Evolutionary conservation across 2,888 invertebrate genomes (phyloP).

Genomic region (Panopea generosa): DNA sequence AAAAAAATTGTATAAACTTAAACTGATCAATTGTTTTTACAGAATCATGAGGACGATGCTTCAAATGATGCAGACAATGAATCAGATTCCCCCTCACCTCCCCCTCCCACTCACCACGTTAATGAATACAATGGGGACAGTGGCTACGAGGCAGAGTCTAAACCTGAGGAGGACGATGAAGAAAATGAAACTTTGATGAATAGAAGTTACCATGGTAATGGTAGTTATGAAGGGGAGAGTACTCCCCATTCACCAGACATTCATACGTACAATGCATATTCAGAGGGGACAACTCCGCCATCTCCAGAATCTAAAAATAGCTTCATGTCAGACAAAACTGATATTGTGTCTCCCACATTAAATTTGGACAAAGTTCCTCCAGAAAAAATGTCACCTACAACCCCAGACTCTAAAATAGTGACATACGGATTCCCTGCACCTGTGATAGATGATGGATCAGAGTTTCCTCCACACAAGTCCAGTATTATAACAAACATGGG

Average conservation of each 20-base stretch:
- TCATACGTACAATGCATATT: slow-evolving; percentile 35
- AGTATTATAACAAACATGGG: background rate
- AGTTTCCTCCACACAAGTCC: background rate
- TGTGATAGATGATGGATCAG: slow-evolving; percentile 6
- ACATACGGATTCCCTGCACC: slow-evolving; percentile 10
- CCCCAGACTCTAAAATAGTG: slow-evolving; percentile 10
- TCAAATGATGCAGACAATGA: slow-evolving; percentile 65
- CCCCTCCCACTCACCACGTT: slow-evolving; percentile 26
- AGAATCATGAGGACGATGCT: slow-evolving; percentile 64
- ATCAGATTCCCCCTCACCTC: slow-evolving; percentile 55
- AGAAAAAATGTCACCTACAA: slow-evolving; percentile 17
- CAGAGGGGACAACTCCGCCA: slow-evolving; percentile 26
- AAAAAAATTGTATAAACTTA: too few relatives aligned
- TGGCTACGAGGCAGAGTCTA: slow-evolving; percentile 80
- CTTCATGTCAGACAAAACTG: background rate
- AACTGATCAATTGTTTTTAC: too few relatives aligned
- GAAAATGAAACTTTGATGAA: slow-evolving; percentile 51
- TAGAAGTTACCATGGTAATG: slow-evolving; percentile 47
- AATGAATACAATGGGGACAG: slow-evolving; percentile 78
- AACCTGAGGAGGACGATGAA: slow-evolving; percentile 55
- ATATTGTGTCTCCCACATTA: background rate
- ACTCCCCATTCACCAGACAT: slow-evolving; percentile 32
- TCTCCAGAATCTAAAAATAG: slow-evolving; percentile 12
- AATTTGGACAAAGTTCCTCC: background rate
- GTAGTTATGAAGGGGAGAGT: slow-evolving; percentile 40